These are phyloP conservation scores for Syngnathus acus DNA, from an alignment of 2,797 vertebrate species.

Conservation along the genomic window DNA sequence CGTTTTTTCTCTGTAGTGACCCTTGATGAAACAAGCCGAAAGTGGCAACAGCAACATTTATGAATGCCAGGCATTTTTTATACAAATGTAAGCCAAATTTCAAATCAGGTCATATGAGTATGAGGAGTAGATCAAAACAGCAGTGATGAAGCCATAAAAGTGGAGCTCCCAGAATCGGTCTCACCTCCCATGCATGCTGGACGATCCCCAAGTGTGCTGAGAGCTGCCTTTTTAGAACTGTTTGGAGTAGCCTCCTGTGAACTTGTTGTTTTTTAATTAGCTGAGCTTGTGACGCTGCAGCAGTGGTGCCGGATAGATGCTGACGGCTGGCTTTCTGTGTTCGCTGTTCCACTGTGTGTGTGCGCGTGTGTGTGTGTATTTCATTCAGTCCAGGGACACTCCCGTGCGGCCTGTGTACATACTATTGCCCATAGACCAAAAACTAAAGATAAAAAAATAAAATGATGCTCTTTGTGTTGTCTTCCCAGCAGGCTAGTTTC, in stretches of 20 bases:
- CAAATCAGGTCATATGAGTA: slow-evolving; percentile 46
- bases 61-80: background rate
- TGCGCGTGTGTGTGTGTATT: slow-evolving; percentile 23
- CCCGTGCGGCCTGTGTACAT: slow-evolving; percentile 38
- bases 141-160: slow-evolving; percentile 55
- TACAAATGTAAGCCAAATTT: slow-evolving; percentile 27
- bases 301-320: slow-evolving; percentile 58
- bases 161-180: slow-evolving; percentile 47
- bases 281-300: slow-evolving; percentile 57
- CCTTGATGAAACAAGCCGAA: background rate
- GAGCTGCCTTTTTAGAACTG: slow-evolving; percentile 65
- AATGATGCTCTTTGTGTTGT: slow-evolving; percentile 30
- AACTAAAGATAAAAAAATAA: slow-evolving; percentile 19
- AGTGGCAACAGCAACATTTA: background rate
- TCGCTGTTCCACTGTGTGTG: slow-evolving; percentile 37
- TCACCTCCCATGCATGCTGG: slow-evolving; percentile 47
- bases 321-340: slow-evolving; percentile 69
- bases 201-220: slow-evolving; percentile 74
- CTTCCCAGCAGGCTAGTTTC: slow-evolving; percentile 28
- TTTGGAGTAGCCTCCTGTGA: slow-evolving; percentile 71
- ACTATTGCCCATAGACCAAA: slow-evolving; percentile 14
- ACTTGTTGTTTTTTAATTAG: slow-evolving; percentile 83
- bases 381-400: slow-evolving; percentile 47
- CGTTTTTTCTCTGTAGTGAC: background rate
- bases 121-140: slow-evolving; percentile 45